Evolutionary conservation across 2,888 invertebrate genomes (phyloP).

Genomic region (Agonopterix arenella): DNA sequence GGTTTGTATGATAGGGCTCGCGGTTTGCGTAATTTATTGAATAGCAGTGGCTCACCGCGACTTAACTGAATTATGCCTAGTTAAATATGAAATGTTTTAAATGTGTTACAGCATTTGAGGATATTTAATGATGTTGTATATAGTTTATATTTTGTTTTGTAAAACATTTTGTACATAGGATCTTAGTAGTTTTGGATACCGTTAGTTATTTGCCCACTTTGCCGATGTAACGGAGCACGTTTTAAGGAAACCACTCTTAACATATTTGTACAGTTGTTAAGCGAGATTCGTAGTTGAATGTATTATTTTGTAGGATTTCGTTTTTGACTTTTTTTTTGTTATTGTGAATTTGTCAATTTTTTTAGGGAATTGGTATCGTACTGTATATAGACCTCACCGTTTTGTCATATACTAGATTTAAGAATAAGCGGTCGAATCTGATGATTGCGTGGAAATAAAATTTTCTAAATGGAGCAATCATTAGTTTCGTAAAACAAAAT

Average conservation of each 20-base stretch:
- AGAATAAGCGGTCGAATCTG: constrained; percentile 52
- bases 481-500: constrained; percentile 73
- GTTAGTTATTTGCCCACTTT: constrained; percentile 61
- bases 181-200: constrained; percentile 40
- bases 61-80: constrained; percentile 63
- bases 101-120: constrained; percentile 77
- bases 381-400: constrained; percentile 77
- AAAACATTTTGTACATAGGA: constrained; percentile 66
- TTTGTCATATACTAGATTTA: constrained; percentile 68
- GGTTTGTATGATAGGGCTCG: constrained; percentile 29
- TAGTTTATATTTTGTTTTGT: constrained; percentile 76
- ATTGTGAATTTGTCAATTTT: constrained; percentile 83
- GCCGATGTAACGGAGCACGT: constrained; percentile 56
- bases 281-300: constrained; percentile 70
- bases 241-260: constrained; percentile 73
- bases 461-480: constrained; percentile 76
- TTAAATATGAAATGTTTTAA: constrained; percentile 75
- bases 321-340: constrained; percentile 74
- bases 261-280: constrained; percentile 74
- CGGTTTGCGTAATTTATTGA: constrained; percentile 40
- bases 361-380: constrained; percentile 84
- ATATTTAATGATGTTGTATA: constrained; percentile 76
- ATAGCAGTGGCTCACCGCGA: constrained; percentile 40
- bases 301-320: constrained; percentile 66
- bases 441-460: constrained; percentile 74